A percentile compares a stretch with the other conserved stretches of the same genome.
These are phyloP conservation scores for Budorcas taxicolor DNA, from an alignment of 2,113 vertebrate species.

Conservation along the genomic window DNA sequence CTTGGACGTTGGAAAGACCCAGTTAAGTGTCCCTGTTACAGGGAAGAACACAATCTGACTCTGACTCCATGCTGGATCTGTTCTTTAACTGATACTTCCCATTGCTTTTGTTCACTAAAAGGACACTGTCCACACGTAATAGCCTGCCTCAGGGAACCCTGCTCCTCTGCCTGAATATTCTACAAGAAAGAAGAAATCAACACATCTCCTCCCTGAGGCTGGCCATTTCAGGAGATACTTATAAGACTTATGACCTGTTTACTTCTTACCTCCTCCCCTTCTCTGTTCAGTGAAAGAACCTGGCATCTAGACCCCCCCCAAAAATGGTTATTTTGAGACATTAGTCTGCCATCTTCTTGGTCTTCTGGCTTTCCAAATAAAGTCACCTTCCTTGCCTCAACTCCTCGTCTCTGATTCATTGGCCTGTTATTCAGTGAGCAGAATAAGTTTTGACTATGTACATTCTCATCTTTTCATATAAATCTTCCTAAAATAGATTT, in stretches of 20 bases:
- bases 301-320: not conserved
- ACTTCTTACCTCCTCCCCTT: not conserved
- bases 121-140: not conserved
- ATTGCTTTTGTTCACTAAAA: not conserved
- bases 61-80: not conserved
- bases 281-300: not conserved
- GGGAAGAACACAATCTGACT: not conserved
- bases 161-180: not conserved
- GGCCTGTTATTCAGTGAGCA: not conserved
- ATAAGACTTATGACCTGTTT: not conserved
- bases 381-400: not conserved
- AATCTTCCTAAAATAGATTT: slow-evolving; percentile 1
- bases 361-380: not conserved
- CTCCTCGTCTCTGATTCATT: not conserved
- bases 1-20: not conserved
- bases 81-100: not conserved
- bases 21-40: not conserved
- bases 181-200: not conserved
- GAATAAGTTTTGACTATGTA: not conserved
- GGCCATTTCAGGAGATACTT: not conserved
- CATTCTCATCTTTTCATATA: not conserved
- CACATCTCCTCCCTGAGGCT: not conserved
- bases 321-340: not conserved
- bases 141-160: not conserved
- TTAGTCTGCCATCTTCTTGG: not conserved